Evolutionary conservation across 2,888 invertebrate genomes (phyloP).

Genomic region (Gibbula magus): DNA sequence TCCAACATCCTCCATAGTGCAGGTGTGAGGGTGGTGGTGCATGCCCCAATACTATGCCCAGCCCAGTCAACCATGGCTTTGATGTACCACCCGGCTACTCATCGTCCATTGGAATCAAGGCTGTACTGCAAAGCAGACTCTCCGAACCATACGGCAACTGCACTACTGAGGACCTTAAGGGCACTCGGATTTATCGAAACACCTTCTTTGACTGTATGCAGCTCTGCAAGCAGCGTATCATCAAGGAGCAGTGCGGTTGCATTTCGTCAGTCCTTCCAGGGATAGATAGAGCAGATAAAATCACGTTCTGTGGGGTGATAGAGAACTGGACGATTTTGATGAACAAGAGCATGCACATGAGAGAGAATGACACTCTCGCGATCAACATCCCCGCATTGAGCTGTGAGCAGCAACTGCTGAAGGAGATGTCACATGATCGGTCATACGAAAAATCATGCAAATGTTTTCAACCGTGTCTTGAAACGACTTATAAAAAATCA

Average conservation of each 20-base stretch:
- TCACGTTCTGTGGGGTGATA: constrained; percentile 64
- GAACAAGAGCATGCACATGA: constrained; percentile 24
- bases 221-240: constrained; percentile 65
- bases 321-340: constrained; percentile 57
- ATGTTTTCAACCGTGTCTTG: constrained; percentile 64
- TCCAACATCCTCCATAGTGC: constrained; percentile 69
- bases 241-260: constrained; percentile 64
- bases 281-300: constrained; percentile 41
- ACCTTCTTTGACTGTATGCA: constrained; percentile 69
- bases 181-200: constrained; percentile 54
- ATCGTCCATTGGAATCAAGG: constrained; percentile 67
- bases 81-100: constrained; percentile 72
- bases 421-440: constrained; percentile 62
- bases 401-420: constrained; percentile 59
- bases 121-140: constrained; percentile 58
- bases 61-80: constrained; percentile 70
- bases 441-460: constrained; percentile 62
- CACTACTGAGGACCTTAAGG: constrained; percentile 49
- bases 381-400: constrained; percentile 49
- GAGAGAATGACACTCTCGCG: constrained; percentile 28
- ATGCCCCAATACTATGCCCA: constrained; percentile 70
- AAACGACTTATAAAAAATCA: constrained; percentile 67
- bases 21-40: constrained; percentile 69
- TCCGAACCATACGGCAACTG: constrained; percentile 69
- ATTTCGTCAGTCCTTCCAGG: constrained; percentile 65